Base-by-base conservation (phyloP, 2,888 invertebrate species). In the Plebejus argus region DNA sequence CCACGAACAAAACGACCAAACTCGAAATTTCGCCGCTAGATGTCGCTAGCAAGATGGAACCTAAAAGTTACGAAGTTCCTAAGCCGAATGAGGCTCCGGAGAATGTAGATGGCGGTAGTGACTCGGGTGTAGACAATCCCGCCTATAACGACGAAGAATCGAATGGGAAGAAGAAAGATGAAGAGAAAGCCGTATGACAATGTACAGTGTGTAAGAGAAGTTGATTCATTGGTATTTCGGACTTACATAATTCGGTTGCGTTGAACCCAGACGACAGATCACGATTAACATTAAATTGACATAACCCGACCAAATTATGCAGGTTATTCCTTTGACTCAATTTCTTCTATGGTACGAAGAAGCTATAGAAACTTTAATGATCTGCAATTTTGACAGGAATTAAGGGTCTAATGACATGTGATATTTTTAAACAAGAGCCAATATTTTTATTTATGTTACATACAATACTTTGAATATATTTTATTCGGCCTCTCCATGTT, bases 111-210 rank as follows among this genome's bases (percentile, higher is more conserved):
- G 93, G 93, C 86, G 85, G 92, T 79, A 93, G 91, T 78, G 93
- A 94, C 80, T 93, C 93, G 3, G 94, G 93, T 15, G 91, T 94
- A 1, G 94, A 94, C 77, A 94, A 94, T 81, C 93, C 90, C 1
- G 92, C 92, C 4, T 94, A 87, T 81, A 90, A 82, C 76, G 93
- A 94, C 58, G 88, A 85, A 1, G 94, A 93, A 12, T 56, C 81
- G 3, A 85, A 81, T 79, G 88, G 87, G 58, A 78, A 79, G 12
- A 89, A 82, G 82, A 90, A 87, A 81, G 84, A 87, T 77, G 86
- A 85, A 77, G 84, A 70, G 70, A 88, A 87, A 85, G 80, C 77
- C 81, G 78, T 79, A 78, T 84, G 84, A 85, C 23, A 61, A 61
- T n/a, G n/a, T 58, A n/a, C n/a, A n/a, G 15, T 18, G 15, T 18